Base-by-base conservation (phyloP, 2,113 vertebrate genomes). In the Serilophus lunatus region DNA sequence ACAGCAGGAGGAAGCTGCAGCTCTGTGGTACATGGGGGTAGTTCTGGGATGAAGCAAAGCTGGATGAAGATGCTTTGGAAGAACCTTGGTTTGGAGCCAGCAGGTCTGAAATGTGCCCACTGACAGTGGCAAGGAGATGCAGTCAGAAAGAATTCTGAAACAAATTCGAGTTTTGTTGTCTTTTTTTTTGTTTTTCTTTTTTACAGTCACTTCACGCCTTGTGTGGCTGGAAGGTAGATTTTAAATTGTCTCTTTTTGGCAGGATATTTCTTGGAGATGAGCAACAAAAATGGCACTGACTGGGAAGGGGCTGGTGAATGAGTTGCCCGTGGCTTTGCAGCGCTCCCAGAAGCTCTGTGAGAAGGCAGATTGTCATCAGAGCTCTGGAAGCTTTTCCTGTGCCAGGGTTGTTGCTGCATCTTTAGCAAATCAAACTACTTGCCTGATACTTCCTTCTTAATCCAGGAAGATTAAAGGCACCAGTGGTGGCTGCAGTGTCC, bases 391-490 rank as follows among this genome's bases (percentile, higher is more conserved):
- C 36, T 74, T 92, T 90, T 61, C 69, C 84, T 13, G 23, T 70
- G 80, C 61, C 75, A 56, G 68, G 33, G 33, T 45, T 88, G 61
- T 94, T 76, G 70, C 87, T 77, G 15, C 22, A 16, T 90, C 86
- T 91, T 96, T 42, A 96, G 65, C 79, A 91, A 83, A 96, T 95
- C 82, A 75, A 92, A 80, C 38, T 26, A 69, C 82, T 95, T 64
- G 75, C 77, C 57, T 18, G 64, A 49, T 47, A 26, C 86, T 90
- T 65, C 50, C 79, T 96, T 53, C 94, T 97, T 97, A 96, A 97
- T 95, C 70, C 83, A 88, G 83, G 93, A 38, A 97, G 94, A 96
- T 97, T 81, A 97, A 97, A 95, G 18, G 71, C 92, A 83, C 72
- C 86, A 80, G 86, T 44, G 66, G 78, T 12, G 60, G 86, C 91